A percentile compares a stretch with the other conserved stretches of the same genome.
Evolutionary conservation across 1,140 invertebrate species (phyloP).

Genomic region (Drusus annulatus): DNA sequence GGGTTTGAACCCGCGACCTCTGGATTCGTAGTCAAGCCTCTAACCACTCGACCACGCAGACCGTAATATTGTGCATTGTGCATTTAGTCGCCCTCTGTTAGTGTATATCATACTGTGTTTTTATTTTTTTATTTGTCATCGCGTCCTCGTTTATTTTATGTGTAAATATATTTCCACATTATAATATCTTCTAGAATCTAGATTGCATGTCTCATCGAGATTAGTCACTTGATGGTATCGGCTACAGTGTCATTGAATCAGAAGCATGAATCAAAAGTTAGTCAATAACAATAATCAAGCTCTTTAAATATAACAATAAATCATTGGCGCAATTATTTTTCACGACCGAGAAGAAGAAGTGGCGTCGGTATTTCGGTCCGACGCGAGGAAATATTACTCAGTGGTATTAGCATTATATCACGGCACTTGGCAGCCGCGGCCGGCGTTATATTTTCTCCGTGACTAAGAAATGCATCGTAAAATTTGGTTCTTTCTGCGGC

Average conservation of each 20-base stretch:
- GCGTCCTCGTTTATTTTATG: too few species aligned
- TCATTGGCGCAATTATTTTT: not conserved
- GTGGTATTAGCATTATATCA: not conserved
- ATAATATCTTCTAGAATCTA: too few species aligned
- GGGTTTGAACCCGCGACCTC: too few species aligned
- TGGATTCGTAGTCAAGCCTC: too few species aligned
- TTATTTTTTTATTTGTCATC: too few species aligned
- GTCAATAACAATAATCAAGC: conserved; percentile 4
- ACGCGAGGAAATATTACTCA: conserved; percentile 3
- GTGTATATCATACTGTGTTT: too few species aligned
- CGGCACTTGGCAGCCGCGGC: not conserved
- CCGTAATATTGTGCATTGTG: too few species aligned
- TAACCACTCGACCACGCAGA: too few species aligned
- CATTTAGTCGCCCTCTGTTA: too few species aligned
- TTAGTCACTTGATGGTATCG: not conserved
- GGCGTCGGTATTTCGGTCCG: not conserved
- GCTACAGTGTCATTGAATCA: too few species aligned
- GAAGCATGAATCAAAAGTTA: not conserved
- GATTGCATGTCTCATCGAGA: too few species aligned
- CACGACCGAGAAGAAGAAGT: not conserved
- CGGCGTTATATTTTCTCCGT: not conserved
- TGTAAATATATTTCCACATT: too few species aligned
- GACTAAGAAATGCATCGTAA: conserved; percentile 24
- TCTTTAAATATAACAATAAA: conserved; percentile 9
- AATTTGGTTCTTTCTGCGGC: not conserved